These are phyloP conservation scores for Anagrus nilaparvatae DNA, from an alignment of 1,140 invertebrate species.

Conservation along the genomic window DNA sequence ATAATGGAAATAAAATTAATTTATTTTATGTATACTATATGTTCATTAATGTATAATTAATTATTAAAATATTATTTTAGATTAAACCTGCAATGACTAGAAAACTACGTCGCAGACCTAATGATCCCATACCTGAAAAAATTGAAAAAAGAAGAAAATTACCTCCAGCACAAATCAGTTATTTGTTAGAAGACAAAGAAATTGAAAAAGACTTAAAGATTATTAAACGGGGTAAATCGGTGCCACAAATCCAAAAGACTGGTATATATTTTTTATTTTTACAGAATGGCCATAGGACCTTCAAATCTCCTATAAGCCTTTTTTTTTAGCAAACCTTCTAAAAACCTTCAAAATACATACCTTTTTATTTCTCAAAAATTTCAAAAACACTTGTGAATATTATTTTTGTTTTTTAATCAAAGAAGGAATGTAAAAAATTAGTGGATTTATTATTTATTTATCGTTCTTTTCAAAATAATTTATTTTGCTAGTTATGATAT, in stretches of 20 bases:
- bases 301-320: too few relatives aligned
- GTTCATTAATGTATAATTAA: too few relatives aligned
- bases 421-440: too few relatives aligned
- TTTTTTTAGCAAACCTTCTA: too few relatives aligned
- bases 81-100: constrained; percentile 69
- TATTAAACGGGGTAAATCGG: constrained; percentile 62
- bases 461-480: too few relatives aligned
- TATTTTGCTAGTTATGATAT: too few relatives aligned
- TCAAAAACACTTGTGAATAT: too few relatives aligned
- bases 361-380: too few relatives aligned
- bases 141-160: constrained; percentile 72
- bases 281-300: neutral
- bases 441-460: too few relatives aligned
- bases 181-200: constrained; percentile 79
- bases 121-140: constrained; percentile 80
- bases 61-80: constrained; percentile 27
- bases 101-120: constrained; percentile 81
- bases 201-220: constrained; percentile 80
- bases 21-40: neutral
- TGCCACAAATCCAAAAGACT: neutral
- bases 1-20: constrained; percentile 8
- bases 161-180: constrained; percentile 72
- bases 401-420: too few relatives aligned
- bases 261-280: constrained; percentile 1
- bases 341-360: too few relatives aligned